phyloP scores from a whole-genome alignment of 1,140 invertebrate genomes.

The Drosophila sechellia region DNA sequence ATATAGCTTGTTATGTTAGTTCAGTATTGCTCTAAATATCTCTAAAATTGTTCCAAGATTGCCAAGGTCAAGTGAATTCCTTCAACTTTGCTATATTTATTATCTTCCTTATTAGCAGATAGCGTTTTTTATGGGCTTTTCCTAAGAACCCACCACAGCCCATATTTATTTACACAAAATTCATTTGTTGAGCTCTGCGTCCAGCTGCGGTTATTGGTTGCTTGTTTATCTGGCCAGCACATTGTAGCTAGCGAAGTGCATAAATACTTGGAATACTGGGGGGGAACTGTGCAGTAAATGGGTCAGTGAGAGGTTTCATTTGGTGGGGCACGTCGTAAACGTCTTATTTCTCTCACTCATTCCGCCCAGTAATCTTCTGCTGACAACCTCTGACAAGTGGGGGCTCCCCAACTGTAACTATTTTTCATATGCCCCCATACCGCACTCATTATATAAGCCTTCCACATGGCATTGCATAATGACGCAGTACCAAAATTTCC shows the following conservation, averaged over 20 bases:
- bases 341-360: slow-evolving; percentile 25
- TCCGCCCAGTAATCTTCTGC: slow-evolving; percentile 26
- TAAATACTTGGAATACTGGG: slow-evolving; percentile 31
- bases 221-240: neutral
- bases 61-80: too few species aligned
- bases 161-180: neutral
- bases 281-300: slow-evolving; percentile 16
- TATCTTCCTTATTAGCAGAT: slow-evolving; percentile 20
- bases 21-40: too few species aligned
- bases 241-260: slow-evolving; percentile 12
- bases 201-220: slow-evolving; percentile 19
- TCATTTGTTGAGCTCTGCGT: slow-evolving; percentile 20
- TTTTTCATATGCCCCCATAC: slow-evolving; percentile 36
- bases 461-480: slow-evolving; percentile 65
- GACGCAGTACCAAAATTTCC: slow-evolving; percentile 23
- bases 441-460: slow-evolving; percentile 56
- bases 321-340: slow-evolving; percentile 3
- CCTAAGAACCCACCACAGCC: slow-evolving; percentile 14
- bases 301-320: slow-evolving; percentile 38
- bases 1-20: too few species aligned
- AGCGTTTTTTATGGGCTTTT: slow-evolving; percentile 18
- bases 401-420: slow-evolving; percentile 26
- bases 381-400: slow-evolving; percentile 36
- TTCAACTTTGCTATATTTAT: slow-evolving; percentile 1
- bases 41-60: too few species aligned